Percentiles rank a stretch among this genome's conserved stretches.
These are phyloP conservation scores for Ciconia nigra DNA, from an alignment of 2,797 vertebrate species.

Conservation along the genomic window DNA sequence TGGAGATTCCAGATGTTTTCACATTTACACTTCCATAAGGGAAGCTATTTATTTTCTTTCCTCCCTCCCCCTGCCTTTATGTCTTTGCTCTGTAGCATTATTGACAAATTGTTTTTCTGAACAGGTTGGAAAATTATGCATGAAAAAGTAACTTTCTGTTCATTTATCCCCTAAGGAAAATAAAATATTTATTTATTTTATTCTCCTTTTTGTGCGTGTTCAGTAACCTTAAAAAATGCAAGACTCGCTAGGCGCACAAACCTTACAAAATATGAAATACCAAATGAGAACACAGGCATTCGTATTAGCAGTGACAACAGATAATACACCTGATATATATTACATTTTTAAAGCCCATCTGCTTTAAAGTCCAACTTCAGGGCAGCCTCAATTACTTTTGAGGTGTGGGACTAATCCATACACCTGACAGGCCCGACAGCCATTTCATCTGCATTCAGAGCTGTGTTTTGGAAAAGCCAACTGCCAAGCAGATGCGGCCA, in stretches of 20 bases:
- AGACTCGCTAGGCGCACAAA: neutral
- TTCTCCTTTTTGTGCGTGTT: constrained; percentile 10
- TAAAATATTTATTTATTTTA: constrained; percentile 34
- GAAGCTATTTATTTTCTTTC: neutral
- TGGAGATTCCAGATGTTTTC: neutral
- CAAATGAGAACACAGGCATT: neutral
- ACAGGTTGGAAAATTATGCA: neutral
- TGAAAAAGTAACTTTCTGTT: neutral
- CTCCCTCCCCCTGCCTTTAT: neutral
- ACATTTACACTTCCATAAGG: neutral
- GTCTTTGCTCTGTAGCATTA: neutral
- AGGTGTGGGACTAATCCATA: neutral
- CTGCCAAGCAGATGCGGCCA: neutral
- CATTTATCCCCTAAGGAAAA: constrained; percentile 43
- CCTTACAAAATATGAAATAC: neutral
- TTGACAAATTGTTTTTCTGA: neutral
- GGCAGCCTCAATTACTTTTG: neutral
- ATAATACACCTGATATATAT: neutral
- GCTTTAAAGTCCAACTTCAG: neutral
- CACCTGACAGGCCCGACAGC: neutral
- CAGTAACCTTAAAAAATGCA: neutral
- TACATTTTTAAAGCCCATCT: neutral
- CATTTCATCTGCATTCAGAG: neutral
- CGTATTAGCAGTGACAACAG: neutral
- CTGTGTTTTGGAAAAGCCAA: neutral